Base-by-base conservation (phyloP, 2,888 invertebrate species). In the Pseudoips prasinana region DNA sequence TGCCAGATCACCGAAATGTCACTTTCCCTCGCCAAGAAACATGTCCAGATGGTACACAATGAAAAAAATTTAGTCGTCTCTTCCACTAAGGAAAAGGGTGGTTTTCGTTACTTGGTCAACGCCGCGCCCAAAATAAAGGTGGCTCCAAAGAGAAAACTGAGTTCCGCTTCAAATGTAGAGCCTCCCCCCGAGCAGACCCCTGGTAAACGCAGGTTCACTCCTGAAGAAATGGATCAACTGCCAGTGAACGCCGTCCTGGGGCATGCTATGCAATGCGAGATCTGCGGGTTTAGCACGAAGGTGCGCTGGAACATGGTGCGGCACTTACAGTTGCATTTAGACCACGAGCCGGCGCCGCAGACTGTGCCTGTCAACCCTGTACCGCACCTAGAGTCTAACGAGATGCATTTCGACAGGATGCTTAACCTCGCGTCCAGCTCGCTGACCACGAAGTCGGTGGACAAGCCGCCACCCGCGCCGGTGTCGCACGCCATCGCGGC, bases 381-480 rank as follows among this genome's bases (percentile, higher is more conserved):
- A 3, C 95, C 94, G 0, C 95, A 93, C 64, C 80, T 95, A 20
- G 93, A 94, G 50, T 92, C 92, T 22, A 93, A 93, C 47, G 95
- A 95, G 64, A 92, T 91, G 50, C 94, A 95, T 90, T 96, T 95
- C 63, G 95, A 96, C 69, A 94, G 93, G 69, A 96, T 96, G 96
- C 90, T 93, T 0, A 96, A 96, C 69, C 87, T 95, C 8, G 95
- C 96, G 0, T 92, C 93, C n/a, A 94, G 93, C 50, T 94, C 92
- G 7, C 53, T 73, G 8, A 49, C 46, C 1, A 55, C 57, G 1
- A 79, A 64, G 39, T 51, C 34, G 9, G 41, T 49, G 6, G 73
- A 72, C 0, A 64, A 61, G 1, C 32, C 29, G 4, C 24, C 29
- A 1, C 22, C 33, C 0, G 26, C 51, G 10, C 10, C 10, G 1